Evolutionary conservation across 2,113 vertebrate genomes (phyloP).

Genomic region (Dunckerocampus dactyliophorus): DNA sequence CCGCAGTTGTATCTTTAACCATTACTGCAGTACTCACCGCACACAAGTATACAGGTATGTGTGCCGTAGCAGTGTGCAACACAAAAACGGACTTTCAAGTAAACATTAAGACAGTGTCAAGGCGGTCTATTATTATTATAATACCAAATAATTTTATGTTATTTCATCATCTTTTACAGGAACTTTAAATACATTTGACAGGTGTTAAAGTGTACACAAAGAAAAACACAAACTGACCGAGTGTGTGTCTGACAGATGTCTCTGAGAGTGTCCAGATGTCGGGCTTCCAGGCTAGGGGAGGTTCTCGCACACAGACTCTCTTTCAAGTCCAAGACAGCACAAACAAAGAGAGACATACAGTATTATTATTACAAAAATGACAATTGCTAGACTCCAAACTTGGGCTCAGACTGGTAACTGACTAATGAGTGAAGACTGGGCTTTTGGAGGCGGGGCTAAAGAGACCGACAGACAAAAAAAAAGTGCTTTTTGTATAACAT

Average conservation of each 20-base stretch:
- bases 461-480: too few species aligned
- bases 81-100: neutral
- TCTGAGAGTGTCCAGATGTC: conserved; percentile 81
- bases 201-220: neutral
- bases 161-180: neutral
- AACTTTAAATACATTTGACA: neutral
- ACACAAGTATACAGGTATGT: conserved; percentile 8
- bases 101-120: neutral
- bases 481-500: too few species aligned
- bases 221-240: conserved; percentile 74
- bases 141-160: neutral
- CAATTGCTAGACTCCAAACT: neutral
- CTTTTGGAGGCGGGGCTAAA: too few species aligned
- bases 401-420: neutral
- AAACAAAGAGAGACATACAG: neutral
- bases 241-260: conserved; percentile 87
- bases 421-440: too few species aligned
- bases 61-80: neutral
- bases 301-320: conserved; percentile 78
- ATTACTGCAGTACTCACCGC: conserved; percentile 39
- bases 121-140: too few species aligned
- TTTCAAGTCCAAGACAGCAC: conserved; percentile 40
- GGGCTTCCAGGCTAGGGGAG: conserved; percentile 67
- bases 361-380: neutral
- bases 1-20: conserved; percentile 59